These are phyloP conservation scores for Zaprionus kolodkinae DNA, from an alignment of 1,140 invertebrate genomes.

Conservation along the genomic window DNA sequence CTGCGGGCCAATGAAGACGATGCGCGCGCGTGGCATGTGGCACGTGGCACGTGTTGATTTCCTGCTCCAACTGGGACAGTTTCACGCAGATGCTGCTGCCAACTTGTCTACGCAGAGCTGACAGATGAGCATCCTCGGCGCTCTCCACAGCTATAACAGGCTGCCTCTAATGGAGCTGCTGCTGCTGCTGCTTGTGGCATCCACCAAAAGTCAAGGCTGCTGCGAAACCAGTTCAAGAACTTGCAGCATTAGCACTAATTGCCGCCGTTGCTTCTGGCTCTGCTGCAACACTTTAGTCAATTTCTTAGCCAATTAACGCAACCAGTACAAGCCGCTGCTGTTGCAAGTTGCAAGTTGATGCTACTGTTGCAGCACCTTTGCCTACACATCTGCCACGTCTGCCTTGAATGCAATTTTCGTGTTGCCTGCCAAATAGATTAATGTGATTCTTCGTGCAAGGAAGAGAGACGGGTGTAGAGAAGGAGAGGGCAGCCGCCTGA, in stretches of 20 bases:
- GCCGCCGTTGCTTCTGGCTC: background rate
- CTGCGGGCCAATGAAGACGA: slow-evolving; percentile 26
- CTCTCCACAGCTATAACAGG: background rate
- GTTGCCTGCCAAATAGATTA: slow-evolving; percentile 6
- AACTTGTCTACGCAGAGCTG: slow-evolving; percentile 8
- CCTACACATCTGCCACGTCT: background rate
- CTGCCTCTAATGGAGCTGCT: background rate
- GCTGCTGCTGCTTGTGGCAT: background rate
- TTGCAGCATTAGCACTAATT: slow-evolving; percentile 3
- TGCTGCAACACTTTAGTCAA: slow-evolving; percentile 1
- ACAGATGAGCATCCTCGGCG: slow-evolving; percentile 1
- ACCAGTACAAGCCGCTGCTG: background rate
- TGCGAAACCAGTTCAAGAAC: background rate
- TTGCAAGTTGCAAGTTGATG: slow-evolving; percentile 3
- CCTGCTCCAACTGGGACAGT: slow-evolving; percentile 24
- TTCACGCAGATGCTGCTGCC: slow-evolving; percentile 26
- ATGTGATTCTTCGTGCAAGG: slow-evolving; percentile 1
- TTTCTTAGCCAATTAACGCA: slow-evolving; percentile 1
- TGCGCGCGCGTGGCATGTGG: slow-evolving; percentile 17
- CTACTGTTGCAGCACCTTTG: slow-evolving; percentile 3
- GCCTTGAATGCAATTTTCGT: slow-evolving; percentile 4
- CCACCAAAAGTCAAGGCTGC: background rate
- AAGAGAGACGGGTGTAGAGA: no score
- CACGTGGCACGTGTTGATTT: slow-evolving; percentile 40
- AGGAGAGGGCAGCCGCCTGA: background rate